Evolutionary conservation across 2,113 vertebrate genomes (phyloP).

Genomic region (Myotis yumanensis): DNA sequence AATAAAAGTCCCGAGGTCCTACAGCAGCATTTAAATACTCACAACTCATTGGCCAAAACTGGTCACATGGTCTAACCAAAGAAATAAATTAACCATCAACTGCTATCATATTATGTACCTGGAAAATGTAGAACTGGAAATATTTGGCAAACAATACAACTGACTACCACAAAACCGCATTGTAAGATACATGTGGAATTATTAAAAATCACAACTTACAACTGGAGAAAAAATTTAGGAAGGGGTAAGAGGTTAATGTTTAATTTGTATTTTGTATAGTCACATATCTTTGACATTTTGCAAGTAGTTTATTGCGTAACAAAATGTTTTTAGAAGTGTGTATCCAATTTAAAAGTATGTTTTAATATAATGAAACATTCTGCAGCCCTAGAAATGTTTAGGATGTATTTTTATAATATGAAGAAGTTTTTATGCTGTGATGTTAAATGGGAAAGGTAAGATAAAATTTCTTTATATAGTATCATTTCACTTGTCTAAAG

Average conservation of each 20-base stretch:
- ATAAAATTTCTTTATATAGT: conserved; percentile 2
- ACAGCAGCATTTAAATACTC: background rate
- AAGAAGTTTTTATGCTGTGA: background rate
- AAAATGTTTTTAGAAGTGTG: conserved; percentile 1
- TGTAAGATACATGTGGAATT: background rate
- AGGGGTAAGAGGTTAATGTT: background rate
- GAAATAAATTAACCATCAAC: background rate
- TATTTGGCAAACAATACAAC: background rate
- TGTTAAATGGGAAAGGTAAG: background rate
- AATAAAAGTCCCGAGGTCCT: background rate
- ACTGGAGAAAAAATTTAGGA: background rate
- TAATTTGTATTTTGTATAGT: background rate
- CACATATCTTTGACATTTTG: background rate
- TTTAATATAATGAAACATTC: background rate
- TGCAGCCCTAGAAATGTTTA: background rate
- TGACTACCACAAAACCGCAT: background rate
- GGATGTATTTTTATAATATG: background rate
- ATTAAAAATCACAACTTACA: background rate
- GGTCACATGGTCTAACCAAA: background rate
- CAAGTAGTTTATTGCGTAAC: background rate
- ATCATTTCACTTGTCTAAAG: background rate
- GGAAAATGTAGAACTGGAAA: background rate
- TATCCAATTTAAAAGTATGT: background rate
- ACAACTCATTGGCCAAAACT: background rate
- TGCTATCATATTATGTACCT: background rate